Percentiles rank a stretch among this genome's conserved stretches.
Evolutionary conservation across 1,140 invertebrate genomes (phyloP).

Genomic region (Zaprionus inermis): DNA sequence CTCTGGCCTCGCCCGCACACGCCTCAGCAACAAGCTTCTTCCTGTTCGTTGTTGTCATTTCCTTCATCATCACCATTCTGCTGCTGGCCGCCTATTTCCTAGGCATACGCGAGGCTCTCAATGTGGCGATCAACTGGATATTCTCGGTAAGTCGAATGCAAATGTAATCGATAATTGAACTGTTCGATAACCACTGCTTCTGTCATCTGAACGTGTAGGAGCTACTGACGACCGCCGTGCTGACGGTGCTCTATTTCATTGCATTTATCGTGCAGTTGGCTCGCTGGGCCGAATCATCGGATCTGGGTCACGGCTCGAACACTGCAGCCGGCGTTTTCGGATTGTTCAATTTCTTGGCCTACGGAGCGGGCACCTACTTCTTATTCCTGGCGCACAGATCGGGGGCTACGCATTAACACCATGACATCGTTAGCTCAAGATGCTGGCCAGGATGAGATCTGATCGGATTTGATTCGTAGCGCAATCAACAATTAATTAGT

Average conservation of each 20-base stretch:
- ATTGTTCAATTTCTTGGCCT: constrained; percentile 91
- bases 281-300: constrained; percentile 85
- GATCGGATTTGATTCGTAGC: constrained; percentile 9
- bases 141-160: constrained; percentile 88
- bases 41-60: constrained; percentile 91
- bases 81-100: constrained; percentile 92
- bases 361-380: constrained; percentile 90
- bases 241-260: constrained; percentile 90
- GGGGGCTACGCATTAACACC: constrained; percentile 77
- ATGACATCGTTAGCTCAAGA: constrained; percentile 7
- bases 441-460: constrained; percentile 13
- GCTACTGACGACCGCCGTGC: constrained; percentile 89
- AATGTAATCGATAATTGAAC: neutral
- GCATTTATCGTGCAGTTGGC: constrained; percentile 92
- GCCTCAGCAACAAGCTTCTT: constrained; percentile 90
- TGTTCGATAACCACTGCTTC: neutral
- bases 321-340: constrained; percentile 92
- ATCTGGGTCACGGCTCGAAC: constrained; percentile 85
- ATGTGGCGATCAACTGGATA: constrained; percentile 93
- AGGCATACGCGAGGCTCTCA: constrained; percentile 90
- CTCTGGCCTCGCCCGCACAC: constrained; percentile 88
- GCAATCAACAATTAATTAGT: constrained; percentile 26
- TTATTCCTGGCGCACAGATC: constrained; percentile 90
- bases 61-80: constrained; percentile 92
- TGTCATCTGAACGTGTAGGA: constrained; percentile 86